Evolutionary conservation across 2,888 invertebrate species (phyloP).

Genomic region (Anagyrus pseudococci): DNA sequence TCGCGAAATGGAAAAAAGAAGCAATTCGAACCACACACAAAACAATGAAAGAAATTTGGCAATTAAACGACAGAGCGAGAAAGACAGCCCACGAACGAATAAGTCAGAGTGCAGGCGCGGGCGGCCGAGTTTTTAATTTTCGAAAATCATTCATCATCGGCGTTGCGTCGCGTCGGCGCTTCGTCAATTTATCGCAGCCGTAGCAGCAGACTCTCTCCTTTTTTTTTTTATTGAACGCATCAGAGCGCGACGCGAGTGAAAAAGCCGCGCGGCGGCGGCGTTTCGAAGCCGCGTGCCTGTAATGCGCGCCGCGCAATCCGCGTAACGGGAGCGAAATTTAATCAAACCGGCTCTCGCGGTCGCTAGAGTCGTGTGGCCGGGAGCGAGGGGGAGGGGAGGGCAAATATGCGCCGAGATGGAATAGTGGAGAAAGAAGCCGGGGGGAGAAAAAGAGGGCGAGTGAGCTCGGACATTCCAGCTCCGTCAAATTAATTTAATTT

Average conservation of each 20-base stretch:
- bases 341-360: slow-evolving; percentile 50
- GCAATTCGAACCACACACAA: too few relatives aligned
- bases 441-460: too few relatives aligned
- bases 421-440: slow-evolving; percentile 32
- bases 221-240: slow-evolving; percentile 33
- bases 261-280: neutral
- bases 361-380: slow-evolving; percentile 43
- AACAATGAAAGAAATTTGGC: too few relatives aligned
- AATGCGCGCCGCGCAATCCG: slow-evolving; percentile 41
- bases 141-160: slow-evolving; percentile 36
- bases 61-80: too few relatives aligned
- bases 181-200: slow-evolving; percentile 34
- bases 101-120: neutral
- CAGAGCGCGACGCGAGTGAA: too few relatives aligned
- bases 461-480: slow-evolving; percentile 46
- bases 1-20: too few relatives aligned
- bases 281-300: slow-evolving; percentile 5
- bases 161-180: slow-evolving; percentile 20
- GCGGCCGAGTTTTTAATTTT: slow-evolving; percentile 34
- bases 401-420: slow-evolving; percentile 48
- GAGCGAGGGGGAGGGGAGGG: slow-evolving; percentile 44
- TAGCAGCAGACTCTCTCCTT: too few relatives aligned
- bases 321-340: slow-evolving; percentile 53
- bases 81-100: neutral
- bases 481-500: slow-evolving; percentile 60